Base-by-base conservation (phyloP, 2,797 vertebrate genomes). In the Acanthurus lineatus region DNA sequence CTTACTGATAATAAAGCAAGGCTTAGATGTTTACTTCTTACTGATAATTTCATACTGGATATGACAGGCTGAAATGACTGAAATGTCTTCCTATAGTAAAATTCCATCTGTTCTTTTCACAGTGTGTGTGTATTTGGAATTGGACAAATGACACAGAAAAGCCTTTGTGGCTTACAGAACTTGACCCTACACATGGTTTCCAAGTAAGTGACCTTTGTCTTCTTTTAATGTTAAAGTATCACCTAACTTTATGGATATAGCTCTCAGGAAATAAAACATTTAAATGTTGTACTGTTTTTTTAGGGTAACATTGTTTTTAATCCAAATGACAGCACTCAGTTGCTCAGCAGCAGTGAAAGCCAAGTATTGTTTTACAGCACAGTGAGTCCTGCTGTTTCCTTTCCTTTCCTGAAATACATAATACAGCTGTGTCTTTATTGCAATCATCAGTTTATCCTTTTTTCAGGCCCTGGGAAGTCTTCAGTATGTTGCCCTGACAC, bases 91-190 rank as follows among this genome's bases (percentile, higher is more conserved):
- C 15, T 38, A 17, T 11, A 57, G 9, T 45, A 6, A 20, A 25
- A 28, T 64, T n/a, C n/a, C 5, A 53, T 28, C 40, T 42, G 40
- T 42, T 42, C 40, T 78, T 71, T 52, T 81, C 25, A 22, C 88
- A 99, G 98, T 82, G 90, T 82, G 90, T 98, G 7, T 95, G 92
- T 82, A 92, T 99, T 83, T 99, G 98, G 98, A 95, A 95, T 63
- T 99, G 98, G 98, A 98, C 97, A 6, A 93, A 71, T 40, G 92
- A 94, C 2, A 86, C 77, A 6, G 94, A 95, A 44, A 89, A 81
- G 0, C 96, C 96, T 0, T 0, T 89, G 2, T 97, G 95, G 76
- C 92, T 87, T 9, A 90, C 92, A 0, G 82, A 96, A 54, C 93
- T 99, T 48, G 79, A 71, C 58, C 90, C 93, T 17, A 86, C 93